Conservation (phyloP, 2,888 invertebrate genomes). For the Noctua janthina region DNA sequence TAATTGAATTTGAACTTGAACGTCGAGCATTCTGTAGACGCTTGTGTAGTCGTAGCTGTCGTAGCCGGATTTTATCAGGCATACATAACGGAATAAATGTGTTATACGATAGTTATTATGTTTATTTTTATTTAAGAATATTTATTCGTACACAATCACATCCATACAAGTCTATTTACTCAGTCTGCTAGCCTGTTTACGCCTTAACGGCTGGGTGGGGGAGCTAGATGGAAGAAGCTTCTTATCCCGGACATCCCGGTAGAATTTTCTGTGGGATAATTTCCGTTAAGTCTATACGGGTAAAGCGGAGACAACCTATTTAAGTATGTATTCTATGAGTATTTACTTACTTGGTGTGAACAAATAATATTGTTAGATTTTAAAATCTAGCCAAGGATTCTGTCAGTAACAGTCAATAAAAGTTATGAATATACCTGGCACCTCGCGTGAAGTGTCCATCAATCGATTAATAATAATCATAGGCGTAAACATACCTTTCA, state of each 20-base stretch:
- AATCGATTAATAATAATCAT: conserved; percentile 31
- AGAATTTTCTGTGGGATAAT: neutral
- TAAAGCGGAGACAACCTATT: neutral
- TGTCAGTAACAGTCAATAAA: conserved; percentile 28
- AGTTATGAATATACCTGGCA: conserved; percentile 36
- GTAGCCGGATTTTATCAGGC: too few relatives aligned
- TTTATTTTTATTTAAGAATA: too few relatives aligned
- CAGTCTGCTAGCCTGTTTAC: neutral
- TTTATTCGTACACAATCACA: neutral
- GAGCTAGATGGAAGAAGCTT: neutral
- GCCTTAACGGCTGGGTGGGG: neutral
- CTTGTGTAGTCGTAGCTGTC: too few relatives aligned
- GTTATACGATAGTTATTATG: neutral
- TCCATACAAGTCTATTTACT: neutral
- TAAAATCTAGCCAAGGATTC: conserved; percentile 30
- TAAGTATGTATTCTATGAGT: neutral
- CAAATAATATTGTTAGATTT: conserved; percentile 4
- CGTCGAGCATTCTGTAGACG: neutral
- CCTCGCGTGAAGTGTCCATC: neutral
- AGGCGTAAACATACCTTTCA: conserved; percentile 20
- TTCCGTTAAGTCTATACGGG: neutral
- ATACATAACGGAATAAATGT: neutral
- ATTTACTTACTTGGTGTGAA: neutral
- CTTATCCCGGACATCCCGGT: neutral
- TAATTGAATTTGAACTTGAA: neutral